Base-by-base conservation (phyloP, 2,797 vertebrate genomes). In the Poeciliopsis turneri region DNA sequence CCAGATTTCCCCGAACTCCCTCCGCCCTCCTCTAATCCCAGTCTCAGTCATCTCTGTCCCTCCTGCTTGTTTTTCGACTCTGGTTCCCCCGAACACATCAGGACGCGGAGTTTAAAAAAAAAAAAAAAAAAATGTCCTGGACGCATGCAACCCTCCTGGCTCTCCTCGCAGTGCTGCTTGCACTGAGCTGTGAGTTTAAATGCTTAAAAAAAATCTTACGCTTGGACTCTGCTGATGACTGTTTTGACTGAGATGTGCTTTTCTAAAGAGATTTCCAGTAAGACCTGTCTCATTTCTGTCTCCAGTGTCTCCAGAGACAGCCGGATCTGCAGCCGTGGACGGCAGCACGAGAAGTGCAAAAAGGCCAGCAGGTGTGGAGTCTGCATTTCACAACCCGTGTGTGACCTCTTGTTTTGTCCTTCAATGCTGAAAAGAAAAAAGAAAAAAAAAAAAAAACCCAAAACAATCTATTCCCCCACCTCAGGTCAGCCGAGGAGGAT, bases 181-280 rank as follows among this genome's bases (percentile, higher is more conserved):
- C 95, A 61, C 89, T 97, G 77, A 92, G 92, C 74, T 89, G 97
- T 97, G 94, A 96, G 97, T 97, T 84, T 69, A 11, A 76, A 76
- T 78, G 49, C 39, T 43, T 43, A 30, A 30, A n/a, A 2, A 8
- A 68, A 68, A 25, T 39, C 39, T 68, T 68, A 68, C 2, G 11
- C 10, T 13, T 4, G 64, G 18, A 39, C 18, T 20, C 16, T 66
- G 61, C 33, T 20, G 33, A 47, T 51, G 51, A 45, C 30, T 78
- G 51, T 23, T 41, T 46, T 78, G 33, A 73, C 46, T 23, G 39
- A 68, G 23, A 69, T 66, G 68, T 78, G 55, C 41, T 57, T 86
- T 33, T 73, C 20, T 23, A 25, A 23, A 51, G 1, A 11, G 81
- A 30, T 81, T 81, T 78, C 86, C 11, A 77, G 78, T 79, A 9